phyloP scores from a whole-genome alignment of 1,140 invertebrate species.

The Drosophila sproati region DNA sequence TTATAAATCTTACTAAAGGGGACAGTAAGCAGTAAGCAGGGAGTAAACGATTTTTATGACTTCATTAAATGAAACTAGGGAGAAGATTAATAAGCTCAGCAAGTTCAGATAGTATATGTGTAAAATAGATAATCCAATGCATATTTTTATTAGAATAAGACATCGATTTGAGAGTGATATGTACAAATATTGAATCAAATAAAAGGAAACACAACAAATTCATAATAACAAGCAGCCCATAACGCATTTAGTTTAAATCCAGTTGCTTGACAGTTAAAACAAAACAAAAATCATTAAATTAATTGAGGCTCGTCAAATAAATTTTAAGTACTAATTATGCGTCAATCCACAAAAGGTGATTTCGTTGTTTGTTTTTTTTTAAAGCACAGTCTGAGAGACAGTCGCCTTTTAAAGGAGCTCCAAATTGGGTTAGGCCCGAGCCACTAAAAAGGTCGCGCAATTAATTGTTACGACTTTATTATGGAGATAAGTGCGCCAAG shows the following conservation, averaged over 20 bases:
- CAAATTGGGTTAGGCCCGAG: slow-evolving; percentile 21
- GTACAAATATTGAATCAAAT: too few species aligned
- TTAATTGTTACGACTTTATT: slow-evolving; percentile 85
- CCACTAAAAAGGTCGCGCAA: slow-evolving; percentile 71
- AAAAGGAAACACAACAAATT: neutral
- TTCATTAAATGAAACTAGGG: slow-evolving; percentile 2
- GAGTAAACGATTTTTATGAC: slow-evolving; percentile 11
- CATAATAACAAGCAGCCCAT: neutral
- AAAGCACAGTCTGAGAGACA: slow-evolving; percentile 16
- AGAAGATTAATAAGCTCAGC: neutral
- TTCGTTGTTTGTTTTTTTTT: slow-evolving; percentile 8
- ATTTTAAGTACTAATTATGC: slow-evolving; percentile 74
- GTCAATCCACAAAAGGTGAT: slow-evolving; percentile 64
- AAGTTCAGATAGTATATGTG: too few species aligned
- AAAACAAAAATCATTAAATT: slow-evolving; percentile 73
- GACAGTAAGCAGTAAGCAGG: too few species aligned
- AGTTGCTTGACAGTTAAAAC: slow-evolving; percentile 10
- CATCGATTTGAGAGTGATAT: too few species aligned
- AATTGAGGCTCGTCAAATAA: slow-evolving; percentile 81
- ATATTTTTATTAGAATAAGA: neutral
- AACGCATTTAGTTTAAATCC: slow-evolving; percentile 9
- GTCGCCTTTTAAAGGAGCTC: slow-evolving; percentile 1
- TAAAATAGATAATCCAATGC: neutral
- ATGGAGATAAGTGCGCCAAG: slow-evolving; percentile 76
- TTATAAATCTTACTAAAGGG: neutral